These are phyloP conservation scores for Zootoca vivipara DNA, from an alignment of 2,113 vertebrate genomes.

Conservation along the genomic window DNA sequence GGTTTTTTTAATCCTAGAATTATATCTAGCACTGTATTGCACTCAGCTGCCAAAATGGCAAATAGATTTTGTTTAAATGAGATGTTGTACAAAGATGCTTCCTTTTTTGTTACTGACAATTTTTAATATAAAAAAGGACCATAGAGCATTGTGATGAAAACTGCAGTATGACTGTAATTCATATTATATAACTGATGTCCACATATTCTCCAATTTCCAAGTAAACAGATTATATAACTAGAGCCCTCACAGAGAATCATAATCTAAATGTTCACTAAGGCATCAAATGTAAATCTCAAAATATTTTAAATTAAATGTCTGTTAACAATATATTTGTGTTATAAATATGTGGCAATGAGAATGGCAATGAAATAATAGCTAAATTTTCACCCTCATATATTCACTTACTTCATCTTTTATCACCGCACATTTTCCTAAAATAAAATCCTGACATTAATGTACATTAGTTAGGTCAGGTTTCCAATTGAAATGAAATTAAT, in stretches of 20 bases:
- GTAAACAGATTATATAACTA: constrained; percentile 70
- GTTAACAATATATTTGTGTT: constrained; percentile 3
- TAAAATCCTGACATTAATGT: not conserved
- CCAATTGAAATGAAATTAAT: constrained; percentile 12
- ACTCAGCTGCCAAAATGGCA: not conserved
- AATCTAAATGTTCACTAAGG: constrained; percentile 52
- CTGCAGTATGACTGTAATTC: constrained; percentile 44
- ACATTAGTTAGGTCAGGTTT: constrained; percentile 1
- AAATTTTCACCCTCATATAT: not conserved
- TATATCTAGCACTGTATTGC: not conserved
- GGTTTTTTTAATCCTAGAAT: not conserved
- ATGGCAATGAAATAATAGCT: not conserved
- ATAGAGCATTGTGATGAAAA: constrained; percentile 36
- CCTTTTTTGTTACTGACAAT: not conserved
- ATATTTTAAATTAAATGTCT: constrained; percentile 22
- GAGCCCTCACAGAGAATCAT: constrained; percentile 46
- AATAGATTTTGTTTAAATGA: rapidly evolving
- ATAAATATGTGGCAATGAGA: not conserved
- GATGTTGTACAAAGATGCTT: not conserved
- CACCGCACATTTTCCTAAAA: not conserved
- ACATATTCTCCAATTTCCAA: constrained; percentile 61
- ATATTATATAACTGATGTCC: constrained; percentile 61
- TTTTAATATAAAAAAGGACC: constrained; percentile 2
- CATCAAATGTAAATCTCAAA: constrained; percentile 33
- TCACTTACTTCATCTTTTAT: constrained; percentile 3